phyloP scores from a whole-genome alignment of 2,797 vertebrate genomes.

The Ctenopoma kingsleyae region DNA sequence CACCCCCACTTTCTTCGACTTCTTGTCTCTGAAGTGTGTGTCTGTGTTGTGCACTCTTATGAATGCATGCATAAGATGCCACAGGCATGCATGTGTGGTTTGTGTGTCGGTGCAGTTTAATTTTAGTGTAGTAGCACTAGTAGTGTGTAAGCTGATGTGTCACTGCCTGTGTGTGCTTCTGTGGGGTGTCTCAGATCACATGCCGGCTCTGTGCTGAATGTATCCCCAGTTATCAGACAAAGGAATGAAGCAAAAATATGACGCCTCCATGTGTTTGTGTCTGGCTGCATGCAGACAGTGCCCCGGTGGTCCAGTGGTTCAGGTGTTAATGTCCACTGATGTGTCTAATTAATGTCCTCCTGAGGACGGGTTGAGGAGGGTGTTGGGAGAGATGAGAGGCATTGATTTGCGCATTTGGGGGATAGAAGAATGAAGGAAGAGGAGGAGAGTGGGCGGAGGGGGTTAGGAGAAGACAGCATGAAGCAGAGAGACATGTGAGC shows the following conservation, averaged over 20 bases:
- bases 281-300: constrained; percentile 2
- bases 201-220: constrained; percentile 20
- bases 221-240: constrained; percentile 54
- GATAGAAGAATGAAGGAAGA: constrained; percentile 10
- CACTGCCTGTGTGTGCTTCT: constrained; percentile 8
- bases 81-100: constrained; percentile 15
- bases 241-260: constrained; percentile 44
- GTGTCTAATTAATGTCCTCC: constrained; percentile 71
- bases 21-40: constrained; percentile 6
- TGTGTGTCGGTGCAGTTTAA: constrained; percentile 1
- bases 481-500: constrained; percentile 28
- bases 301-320: constrained; percentile 58
- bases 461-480: constrained; percentile 26
- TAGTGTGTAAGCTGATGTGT: not conserved
- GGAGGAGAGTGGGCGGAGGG: constrained; percentile 8
- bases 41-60: constrained; percentile 9
- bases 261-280: constrained; percentile 20
- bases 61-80: constrained; percentile 2
- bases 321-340: constrained; percentile 78
- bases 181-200: constrained; percentile 11
- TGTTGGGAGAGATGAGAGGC: constrained; percentile 1
- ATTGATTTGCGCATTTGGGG: constrained; percentile 54
- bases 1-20: not conserved
- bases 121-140: not conserved
- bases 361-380: constrained; percentile 28